These are phyloP conservation scores for Oikopleura dioica DNA, from an alignment of 23 tunicate species.

Conservation along the genomic window DNA sequence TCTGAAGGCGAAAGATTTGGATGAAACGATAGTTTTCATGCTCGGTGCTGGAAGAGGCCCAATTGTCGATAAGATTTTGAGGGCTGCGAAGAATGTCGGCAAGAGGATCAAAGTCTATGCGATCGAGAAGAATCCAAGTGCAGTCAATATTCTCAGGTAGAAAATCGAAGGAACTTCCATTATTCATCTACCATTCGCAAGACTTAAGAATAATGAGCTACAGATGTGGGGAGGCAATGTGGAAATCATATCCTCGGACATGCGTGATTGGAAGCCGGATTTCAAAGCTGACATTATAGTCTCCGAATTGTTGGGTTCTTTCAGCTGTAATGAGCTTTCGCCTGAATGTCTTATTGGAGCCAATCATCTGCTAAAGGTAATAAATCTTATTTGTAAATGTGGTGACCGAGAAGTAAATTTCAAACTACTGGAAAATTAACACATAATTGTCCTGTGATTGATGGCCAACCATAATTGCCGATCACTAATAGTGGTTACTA, in stretches of 20 bases:
- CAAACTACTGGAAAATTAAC: too few species aligned
- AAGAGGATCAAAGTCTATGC: constrained; percentile 55
- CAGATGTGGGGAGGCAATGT: constrained; percentile 61
- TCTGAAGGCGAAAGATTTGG: constrained; percentile 16
- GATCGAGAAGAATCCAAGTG: constrained; percentile 73
- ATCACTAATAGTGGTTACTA: too few species aligned
- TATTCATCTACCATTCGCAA: too few species aligned
- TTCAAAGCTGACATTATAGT: constrained; percentile 76
- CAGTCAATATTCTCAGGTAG: constrained; percentile 26
- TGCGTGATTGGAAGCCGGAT: constrained; percentile 63
- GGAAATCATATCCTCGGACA: constrained; percentile 53
- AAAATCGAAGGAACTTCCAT: constrained; percentile 5
- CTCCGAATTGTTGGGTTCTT: constrained; percentile 89
- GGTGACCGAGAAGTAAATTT: too few species aligned
- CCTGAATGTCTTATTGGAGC: constrained; percentile 98
- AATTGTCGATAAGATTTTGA: constrained; percentile 41
- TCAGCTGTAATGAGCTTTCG: constrained; percentile 83
- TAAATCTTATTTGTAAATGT: too few species aligned
- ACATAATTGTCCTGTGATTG: too few species aligned
- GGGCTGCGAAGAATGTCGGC: constrained; percentile 26
- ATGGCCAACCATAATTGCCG: too few species aligned
- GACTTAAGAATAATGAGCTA: too few species aligned
- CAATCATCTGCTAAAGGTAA: constrained; percentile 34
- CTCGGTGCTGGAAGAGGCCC: constrained; percentile 97
- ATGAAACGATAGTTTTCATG: constrained; percentile 32